Percentiles rank a stretch among this genome's conserved stretches.
These are phyloP conservation scores for Callospermophilus lateralis DNA, from an alignment of 2,113 vertebrate genomes.

Conservation along the genomic window DNA sequence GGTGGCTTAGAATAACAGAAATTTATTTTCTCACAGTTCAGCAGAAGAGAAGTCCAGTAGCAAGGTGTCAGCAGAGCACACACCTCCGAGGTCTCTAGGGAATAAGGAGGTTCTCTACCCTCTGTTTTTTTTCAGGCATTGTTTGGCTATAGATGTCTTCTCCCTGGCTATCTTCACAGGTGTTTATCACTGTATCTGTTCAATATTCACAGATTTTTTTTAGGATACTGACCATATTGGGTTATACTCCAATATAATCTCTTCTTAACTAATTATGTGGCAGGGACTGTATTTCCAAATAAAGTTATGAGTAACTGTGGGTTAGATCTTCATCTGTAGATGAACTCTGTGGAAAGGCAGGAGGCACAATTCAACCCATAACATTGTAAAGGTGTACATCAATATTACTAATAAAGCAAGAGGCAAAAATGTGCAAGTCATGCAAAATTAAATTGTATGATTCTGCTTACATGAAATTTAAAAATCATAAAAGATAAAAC, in stretches of 20 bases:
- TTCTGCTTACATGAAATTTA: background rate
- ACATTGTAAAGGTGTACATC: background rate
- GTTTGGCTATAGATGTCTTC: background rate
- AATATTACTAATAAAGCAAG: background rate
- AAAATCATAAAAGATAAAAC: background rate
- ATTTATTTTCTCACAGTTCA: background rate
- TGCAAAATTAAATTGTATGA: background rate
- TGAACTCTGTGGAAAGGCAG: no score
- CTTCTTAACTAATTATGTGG: no score
- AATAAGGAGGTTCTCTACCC: no score
- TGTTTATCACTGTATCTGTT: background rate
- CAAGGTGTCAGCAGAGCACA: background rate
- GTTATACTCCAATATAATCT: no score
- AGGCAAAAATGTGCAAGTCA: background rate
- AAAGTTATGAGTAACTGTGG: no score
- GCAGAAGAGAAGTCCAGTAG: background rate
- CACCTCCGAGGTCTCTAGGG: no score
- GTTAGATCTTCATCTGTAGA: no score
- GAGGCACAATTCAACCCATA: background rate
- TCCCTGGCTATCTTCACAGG: no score
- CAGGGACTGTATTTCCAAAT: no score
- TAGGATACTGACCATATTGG: no score
- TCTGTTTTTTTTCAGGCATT: background rate
- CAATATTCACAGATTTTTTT: no score
- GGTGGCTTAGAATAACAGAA: background rate